Percentiles rank a stretch among this genome's conserved stretches.
Evolutionary conservation across 1,140 invertebrate species (phyloP).

Genomic region (Triops cancriformis): DNA sequence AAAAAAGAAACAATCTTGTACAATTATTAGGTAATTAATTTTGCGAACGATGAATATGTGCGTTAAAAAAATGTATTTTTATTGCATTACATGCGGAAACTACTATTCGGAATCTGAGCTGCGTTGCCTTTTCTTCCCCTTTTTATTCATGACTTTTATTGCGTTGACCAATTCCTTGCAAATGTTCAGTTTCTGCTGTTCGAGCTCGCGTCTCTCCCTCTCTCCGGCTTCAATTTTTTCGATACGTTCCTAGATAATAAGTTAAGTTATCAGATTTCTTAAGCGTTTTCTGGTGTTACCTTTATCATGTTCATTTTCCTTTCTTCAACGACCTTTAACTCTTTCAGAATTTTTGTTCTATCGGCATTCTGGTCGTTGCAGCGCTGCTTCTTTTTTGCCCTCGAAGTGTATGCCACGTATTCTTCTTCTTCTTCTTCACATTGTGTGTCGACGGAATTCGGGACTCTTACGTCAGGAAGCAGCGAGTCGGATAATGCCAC

Average conservation of each 20-base stretch:
- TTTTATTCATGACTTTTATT: not conserved
- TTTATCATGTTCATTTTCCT: not conserved
- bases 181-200: not conserved
- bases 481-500: not conserved
- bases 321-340: not conserved
- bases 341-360: not conserved
- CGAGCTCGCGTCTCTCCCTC: not conserved
- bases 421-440: not conserved
- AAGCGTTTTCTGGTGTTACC: not conserved
- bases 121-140: not conserved
- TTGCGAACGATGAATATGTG: not conserved
- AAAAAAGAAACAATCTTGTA: not conserved
- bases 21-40: not conserved
- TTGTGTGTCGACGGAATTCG: not conserved
- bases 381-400: not conserved
- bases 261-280: not conserved
- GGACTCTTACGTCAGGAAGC: not conserved
- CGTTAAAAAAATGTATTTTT: not conserved
- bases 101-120: not conserved
- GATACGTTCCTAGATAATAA: not conserved
- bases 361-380: not conserved
- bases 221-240: not conserved
- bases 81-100: not conserved
- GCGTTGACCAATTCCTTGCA: not conserved
- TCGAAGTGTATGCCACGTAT: not conserved